Evolutionary conservation across 2,113 vertebrate species (phyloP).

Genomic region (Penelope pileata): DNA sequence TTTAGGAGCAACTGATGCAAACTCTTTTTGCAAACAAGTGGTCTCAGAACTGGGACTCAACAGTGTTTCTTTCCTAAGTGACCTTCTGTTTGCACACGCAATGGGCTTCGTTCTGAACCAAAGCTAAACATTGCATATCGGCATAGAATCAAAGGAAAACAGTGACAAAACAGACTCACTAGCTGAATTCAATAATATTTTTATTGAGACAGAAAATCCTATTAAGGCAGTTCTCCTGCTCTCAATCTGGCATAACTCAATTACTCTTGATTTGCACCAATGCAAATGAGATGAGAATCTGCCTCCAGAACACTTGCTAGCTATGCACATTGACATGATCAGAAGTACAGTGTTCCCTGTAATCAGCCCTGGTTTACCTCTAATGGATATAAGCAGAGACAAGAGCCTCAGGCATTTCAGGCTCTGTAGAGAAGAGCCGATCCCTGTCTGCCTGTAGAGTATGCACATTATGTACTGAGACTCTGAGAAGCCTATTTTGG

Average conservation of each 20-base stretch:
- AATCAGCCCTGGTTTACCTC: conserved; percentile 64
- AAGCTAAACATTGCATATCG: neutral
- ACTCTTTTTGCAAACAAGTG: neutral
- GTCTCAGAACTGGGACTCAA: neutral
- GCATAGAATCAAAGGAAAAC: conserved; percentile 43
- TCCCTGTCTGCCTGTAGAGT: neutral
- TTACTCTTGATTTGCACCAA: conserved; percentile 63
- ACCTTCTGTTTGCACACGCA: neutral
- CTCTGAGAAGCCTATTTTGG: neutral
- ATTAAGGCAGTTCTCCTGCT: neutral
- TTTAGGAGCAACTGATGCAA: neutral
- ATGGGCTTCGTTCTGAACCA: neutral
- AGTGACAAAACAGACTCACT: conserved; percentile 35
- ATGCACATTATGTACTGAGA: neutral
- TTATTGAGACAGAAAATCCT: conserved; percentile 61
- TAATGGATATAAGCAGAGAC: conserved; percentile 66
- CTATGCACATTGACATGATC: conserved; percentile 54
- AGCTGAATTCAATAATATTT: conserved; percentile 28
- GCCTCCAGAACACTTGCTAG: conserved; percentile 49
- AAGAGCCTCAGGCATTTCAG: conserved; percentile 58
- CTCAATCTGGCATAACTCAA: conserved; percentile 50
- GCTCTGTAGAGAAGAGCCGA: conserved; percentile 22
- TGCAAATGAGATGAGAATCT: conserved; percentile 62
- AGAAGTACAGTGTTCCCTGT: conserved; percentile 49
- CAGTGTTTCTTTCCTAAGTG: neutral